Evolutionary conservation across 2,113 vertebrate species (phyloP), one percentile per base, ranked within the genome.

Genomic region (Poecilia latipinna): DNA sequence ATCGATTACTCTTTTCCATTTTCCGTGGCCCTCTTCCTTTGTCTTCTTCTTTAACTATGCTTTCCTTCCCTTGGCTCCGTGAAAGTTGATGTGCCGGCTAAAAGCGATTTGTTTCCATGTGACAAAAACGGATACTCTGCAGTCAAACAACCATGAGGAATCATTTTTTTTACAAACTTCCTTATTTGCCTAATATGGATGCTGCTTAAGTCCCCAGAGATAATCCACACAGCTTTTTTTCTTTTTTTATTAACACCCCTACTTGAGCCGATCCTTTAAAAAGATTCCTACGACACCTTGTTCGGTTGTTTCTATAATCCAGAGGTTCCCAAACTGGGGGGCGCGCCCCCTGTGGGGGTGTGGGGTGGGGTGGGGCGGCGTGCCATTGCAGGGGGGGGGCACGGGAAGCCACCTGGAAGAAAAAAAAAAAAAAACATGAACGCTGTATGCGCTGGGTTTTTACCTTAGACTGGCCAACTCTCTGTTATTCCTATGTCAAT

Each of bases 1-100:
- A 83, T 68, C 28, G 33, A 74, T 80, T 51, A n/a, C 37, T 75
- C 60, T 12, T 67, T 57, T 72, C 65, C 17, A 28, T 48, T 68
- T 26, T 70, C 15, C 57, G 24, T 42, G 37, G 17, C 15, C 15
- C 62, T 67, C 51, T 72, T 22, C 10, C 0, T 22, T 79, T 19
- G 2, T 73, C 60, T 39, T 22, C 26, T 33, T 31, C 12, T 72
- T 76, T 39, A 29, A 76, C 72, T 31, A 22, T 13, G 12, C 1
- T 37, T 63, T 15, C 24, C 29, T 8, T 15, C 10, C 29, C 19
- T 26, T 63, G n/a, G 33, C 10, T 19, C 17, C 24, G n/a, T 57
- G 8, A 57, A 57, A n/a, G 51, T 22, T n/a, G 22, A 10, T n/a
- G 8, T 57, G 3, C 17, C 8, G 24, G 51, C 8, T 57, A 57